Evolutionary conservation across 2,888 invertebrate genomes (phyloP).

Genomic region (Rhyacophila evoluta): DNA sequence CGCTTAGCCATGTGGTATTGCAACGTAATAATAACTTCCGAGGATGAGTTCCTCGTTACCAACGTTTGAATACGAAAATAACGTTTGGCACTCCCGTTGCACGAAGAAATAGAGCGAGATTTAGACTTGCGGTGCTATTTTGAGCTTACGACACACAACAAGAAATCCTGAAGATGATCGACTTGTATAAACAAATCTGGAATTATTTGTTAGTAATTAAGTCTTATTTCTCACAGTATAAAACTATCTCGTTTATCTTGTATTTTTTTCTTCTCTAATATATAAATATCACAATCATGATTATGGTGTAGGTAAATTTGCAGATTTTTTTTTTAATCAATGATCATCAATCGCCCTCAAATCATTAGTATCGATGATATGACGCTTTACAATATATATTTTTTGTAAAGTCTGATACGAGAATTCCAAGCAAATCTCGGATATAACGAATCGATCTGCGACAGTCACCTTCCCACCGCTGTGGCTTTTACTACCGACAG

Average conservation of each 20-base stretch:
- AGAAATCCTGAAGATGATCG: background rate
- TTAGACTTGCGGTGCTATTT: background rate
- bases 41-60: slow-evolving; percentile 12
- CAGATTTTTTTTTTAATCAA: too few relatives aligned
- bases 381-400: too few relatives aligned
- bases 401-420: too few relatives aligned
- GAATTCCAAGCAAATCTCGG: background rate
- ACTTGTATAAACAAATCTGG: background rate
- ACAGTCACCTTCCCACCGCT: background rate
- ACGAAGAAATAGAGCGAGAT: background rate
- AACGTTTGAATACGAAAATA: slow-evolving; percentile 12
- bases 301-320: too few relatives aligned
- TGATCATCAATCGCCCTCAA: too few relatives aligned
- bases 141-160: background rate
- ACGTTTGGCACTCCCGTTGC: background rate
- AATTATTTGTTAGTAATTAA: background rate
- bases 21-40: slow-evolving; percentile 10
- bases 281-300: too few relatives aligned
- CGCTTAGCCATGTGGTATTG: background rate
- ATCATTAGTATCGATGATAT: too few relatives aligned
- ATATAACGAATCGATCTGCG: background rate
- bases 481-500: background rate
- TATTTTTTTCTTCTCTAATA: too few relatives aligned
- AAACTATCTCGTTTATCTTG: too few relatives aligned
- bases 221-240: background rate